phyloP scores from a whole-genome alignment of 2,797 vertebrate genomes.

The Syndactyla subalaris region DNA sequence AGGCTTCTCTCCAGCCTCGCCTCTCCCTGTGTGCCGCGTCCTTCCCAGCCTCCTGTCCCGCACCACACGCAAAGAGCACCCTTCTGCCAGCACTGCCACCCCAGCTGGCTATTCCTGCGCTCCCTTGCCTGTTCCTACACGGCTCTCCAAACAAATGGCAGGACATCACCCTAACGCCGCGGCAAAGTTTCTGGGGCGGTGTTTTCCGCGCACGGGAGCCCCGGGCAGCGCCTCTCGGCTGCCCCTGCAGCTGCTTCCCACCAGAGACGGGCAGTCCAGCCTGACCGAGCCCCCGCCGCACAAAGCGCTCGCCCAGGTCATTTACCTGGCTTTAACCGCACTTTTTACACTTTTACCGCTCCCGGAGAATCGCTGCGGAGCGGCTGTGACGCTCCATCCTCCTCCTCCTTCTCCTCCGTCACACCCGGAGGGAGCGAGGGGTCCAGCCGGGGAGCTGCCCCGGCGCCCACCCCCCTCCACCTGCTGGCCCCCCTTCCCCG shows the following conservation, averaged over 20 bases:
- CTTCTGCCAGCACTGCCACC: rapidly evolving
- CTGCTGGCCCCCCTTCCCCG: neutral
- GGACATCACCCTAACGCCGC: neutral
- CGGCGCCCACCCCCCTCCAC: neutral
- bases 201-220: neutral
- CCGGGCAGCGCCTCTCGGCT: neutral
- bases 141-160: neutral
- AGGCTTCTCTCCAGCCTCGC: neutral
- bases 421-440: neutral
- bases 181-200: neutral
- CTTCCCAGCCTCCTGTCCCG: neutral
- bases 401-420: neutral
- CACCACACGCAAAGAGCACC: rapidly evolving
- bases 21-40: neutral
- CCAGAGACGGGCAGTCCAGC: neutral
- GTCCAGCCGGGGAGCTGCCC: neutral
- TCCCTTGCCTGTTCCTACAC: neutral
- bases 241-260: neutral
- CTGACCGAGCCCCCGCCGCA: neutral
- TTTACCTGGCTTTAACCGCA: neutral
- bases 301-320: neutral
- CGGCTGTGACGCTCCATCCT: neutral
- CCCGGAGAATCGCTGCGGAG: neutral
- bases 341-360: neutral
- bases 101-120: rapidly evolving